Conservation (phyloP, 92 coral and sea anemone genomes). For the Epizoanthus illoricatus region DNA sequence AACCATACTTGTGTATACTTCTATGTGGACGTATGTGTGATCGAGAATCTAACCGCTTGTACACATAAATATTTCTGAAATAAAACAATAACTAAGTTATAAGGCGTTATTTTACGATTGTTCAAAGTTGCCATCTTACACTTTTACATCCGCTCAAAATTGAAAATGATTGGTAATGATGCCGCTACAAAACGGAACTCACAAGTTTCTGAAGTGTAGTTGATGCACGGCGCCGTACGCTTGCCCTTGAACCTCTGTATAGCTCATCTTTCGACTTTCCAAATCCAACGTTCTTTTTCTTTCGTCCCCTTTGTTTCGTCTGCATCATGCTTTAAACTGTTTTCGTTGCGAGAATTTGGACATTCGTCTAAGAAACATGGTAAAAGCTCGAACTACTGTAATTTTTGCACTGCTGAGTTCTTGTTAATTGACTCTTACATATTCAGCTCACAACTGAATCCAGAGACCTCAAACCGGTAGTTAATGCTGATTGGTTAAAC, state of each 20-base stretch:
- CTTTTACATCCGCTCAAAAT: no score
- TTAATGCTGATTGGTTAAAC: slow-evolving; percentile 13
- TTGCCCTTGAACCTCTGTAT: slow-evolving; percentile 46
- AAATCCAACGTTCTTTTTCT: slow-evolving; percentile 35
- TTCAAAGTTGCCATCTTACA: no score
- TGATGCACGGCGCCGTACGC: slow-evolving; percentile 57
- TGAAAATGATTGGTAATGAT: no score
- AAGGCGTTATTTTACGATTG: no score
- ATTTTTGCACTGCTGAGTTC: slow-evolving; percentile 13
- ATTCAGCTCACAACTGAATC: slow-evolving; percentile 16
- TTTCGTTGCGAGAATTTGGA: background rate
- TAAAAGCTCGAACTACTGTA: background rate
- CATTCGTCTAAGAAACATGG: background rate
- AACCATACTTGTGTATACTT: no score
- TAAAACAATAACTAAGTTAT: no score
- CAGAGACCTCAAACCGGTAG: slow-evolving; percentile 19
- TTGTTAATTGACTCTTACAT: slow-evolving; percentile 9
- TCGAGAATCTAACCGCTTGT: no score
- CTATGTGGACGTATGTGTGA: no score
- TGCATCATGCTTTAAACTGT: slow-evolving; percentile 31
- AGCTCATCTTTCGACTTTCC: slow-evolving; percentile 66
- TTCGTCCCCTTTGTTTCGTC: slow-evolving; percentile 10
- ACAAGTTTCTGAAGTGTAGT: slow-evolving; percentile 55
- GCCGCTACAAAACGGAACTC: slow-evolving; percentile 10
- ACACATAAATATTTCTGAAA: no score